phyloP scores from a whole-genome alignment of 2,888 invertebrate species.

The Stenodema calcarata region DNA sequence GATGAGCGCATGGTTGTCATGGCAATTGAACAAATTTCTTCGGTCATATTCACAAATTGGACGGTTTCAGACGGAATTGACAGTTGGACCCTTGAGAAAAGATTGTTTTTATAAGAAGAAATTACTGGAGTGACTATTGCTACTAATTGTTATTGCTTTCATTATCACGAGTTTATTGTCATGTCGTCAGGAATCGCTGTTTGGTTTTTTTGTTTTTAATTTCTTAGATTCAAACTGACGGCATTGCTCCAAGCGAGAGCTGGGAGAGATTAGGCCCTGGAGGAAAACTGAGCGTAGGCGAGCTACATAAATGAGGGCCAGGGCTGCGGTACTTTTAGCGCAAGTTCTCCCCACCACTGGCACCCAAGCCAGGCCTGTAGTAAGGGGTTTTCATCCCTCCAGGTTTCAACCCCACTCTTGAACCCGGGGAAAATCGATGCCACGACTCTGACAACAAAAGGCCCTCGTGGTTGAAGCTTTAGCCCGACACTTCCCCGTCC shows the following conservation, averaged over 20 bases:
- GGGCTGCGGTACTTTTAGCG: slow-evolving; percentile 45
- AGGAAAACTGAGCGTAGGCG: slow-evolving; percentile 49
- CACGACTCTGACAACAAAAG: neutral
- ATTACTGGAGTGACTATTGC: neutral
- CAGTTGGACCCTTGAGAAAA: slow-evolving; percentile 52
- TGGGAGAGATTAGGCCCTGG: slow-evolving; percentile 50
- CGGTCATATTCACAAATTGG: slow-evolving; percentile 54
- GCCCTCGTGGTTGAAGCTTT: neutral
- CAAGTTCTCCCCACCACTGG: slow-evolving; percentile 27
- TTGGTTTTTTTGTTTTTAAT: neutral
- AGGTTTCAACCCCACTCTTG: slow-evolving; percentile 1
- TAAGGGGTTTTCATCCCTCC: neutral
- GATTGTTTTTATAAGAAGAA: slow-evolving; percentile 3
- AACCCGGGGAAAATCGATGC: slow-evolving; percentile 5
- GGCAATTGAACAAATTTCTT: slow-evolving; percentile 78
- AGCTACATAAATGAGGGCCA: slow-evolving; percentile 18
- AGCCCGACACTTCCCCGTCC: neutral
- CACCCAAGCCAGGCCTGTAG: neutral
- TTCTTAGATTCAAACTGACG: slow-evolving; percentile 17
- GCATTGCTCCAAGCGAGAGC: slow-evolving; percentile 4
- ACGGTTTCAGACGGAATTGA: slow-evolving; percentile 53
- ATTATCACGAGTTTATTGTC: slow-evolving; percentile 53
- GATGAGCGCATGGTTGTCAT: slow-evolving; percentile 76
- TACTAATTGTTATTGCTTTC: slow-evolving; percentile 35
- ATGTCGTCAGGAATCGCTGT: slow-evolving; percentile 29